Conservation (phyloP, 2,888 invertebrate species). For the Ormyrus rosae region DNA sequence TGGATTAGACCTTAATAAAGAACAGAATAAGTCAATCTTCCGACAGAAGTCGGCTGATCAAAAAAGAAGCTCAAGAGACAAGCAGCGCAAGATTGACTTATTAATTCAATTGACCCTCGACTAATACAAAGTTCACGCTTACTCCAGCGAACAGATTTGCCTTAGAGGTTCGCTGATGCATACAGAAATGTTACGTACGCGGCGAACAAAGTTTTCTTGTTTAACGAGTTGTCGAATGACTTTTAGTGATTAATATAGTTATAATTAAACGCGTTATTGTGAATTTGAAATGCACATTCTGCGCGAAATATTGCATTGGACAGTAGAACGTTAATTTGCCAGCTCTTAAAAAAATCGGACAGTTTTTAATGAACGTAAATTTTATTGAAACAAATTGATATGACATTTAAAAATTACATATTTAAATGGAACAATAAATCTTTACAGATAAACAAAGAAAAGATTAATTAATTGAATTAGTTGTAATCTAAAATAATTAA, state of each 20-base stretch:
- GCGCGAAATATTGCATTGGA: no score
- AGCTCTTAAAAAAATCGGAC: no score
- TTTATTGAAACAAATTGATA: no score
- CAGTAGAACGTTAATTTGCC: no score
- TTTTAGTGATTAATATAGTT: constrained; percentile 41
- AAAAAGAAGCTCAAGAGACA: constrained; percentile 7
- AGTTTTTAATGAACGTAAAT: no score
- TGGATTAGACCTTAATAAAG: background rate
- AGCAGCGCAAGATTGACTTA: constrained; percentile 33
- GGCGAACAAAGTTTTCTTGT: constrained; percentile 38
- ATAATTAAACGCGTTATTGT: background rate
- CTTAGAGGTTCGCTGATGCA: constrained; percentile 38
- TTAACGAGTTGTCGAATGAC: constrained; percentile 29
- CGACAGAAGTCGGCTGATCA: background rate
- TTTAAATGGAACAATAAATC: no score
- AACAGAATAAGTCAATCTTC: background rate
- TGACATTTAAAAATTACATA: no score
- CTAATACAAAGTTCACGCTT: constrained; percentile 34
- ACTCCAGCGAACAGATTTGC: constrained; percentile 30
- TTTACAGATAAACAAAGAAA: no score
- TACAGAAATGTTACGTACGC: constrained; percentile 31
- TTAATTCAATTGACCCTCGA: constrained; percentile 38
- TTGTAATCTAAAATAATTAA: no score
- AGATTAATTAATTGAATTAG: no score
- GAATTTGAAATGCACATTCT: constrained; percentile 9